phyloP scores from a whole-genome alignment of 1,140 invertebrate species.

The Penaeus vannamei region DNA sequence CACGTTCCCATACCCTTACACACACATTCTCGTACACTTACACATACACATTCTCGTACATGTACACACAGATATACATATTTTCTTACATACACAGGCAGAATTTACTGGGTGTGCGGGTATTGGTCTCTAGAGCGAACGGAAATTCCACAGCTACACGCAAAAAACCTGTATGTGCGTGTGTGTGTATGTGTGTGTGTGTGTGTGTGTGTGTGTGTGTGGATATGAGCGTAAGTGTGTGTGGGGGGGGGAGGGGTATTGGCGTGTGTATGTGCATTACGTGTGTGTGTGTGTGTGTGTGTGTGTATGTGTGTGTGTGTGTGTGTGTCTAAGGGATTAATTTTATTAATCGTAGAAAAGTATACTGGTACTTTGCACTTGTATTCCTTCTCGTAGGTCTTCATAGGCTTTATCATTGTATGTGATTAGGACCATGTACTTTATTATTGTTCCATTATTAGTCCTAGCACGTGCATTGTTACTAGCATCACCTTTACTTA shows the following conservation, averaged over 20 bases:
- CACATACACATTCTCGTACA: too few relatives aligned
- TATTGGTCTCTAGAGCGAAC: background rate
- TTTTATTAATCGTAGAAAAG: too few relatives aligned
- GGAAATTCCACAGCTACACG: too few relatives aligned
- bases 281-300: slow-evolving; percentile 2
- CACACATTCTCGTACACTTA: too few relatives aligned
- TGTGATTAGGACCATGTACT: too few relatives aligned
- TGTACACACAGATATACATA: too few relatives aligned
- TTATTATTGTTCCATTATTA: too few relatives aligned
- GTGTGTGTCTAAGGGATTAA: background rate
- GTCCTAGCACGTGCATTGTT: too few relatives aligned
- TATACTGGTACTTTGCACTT: background rate
- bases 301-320: background rate
- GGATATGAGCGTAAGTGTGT: background rate
- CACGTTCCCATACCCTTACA: too few relatives aligned
- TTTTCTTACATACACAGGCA: background rate
- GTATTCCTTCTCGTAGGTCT: background rate
- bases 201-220: background rate
- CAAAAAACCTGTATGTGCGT: background rate
- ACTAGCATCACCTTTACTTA: too few relatives aligned
- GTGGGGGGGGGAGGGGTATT: too few relatives aligned
- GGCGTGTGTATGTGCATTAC: background rate
- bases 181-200: background rate
- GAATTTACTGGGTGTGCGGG: background rate
- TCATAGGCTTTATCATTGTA: background rate